These are phyloP conservation scores for Autographa pulchrina DNA, from an alignment of 2,888 invertebrate genomes.

Conservation along the genomic window DNA sequence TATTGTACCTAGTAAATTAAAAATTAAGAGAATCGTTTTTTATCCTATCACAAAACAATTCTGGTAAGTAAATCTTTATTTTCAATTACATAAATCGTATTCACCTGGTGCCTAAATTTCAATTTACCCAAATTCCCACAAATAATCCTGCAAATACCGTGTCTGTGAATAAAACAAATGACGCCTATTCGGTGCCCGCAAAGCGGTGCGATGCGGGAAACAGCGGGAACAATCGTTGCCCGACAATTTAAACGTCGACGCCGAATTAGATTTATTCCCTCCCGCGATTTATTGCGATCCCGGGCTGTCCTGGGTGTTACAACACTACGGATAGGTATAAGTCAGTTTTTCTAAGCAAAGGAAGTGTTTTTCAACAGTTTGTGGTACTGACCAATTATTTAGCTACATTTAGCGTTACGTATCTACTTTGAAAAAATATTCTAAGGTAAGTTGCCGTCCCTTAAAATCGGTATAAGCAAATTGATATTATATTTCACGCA, in stretches of 20 bases:
- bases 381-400: background rate
- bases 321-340: slow-evolving; percentile 43
- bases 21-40: background rate
- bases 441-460: too few relatives aligned
- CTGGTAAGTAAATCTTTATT: background rate
- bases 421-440: too few relatives aligned
- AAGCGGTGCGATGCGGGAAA: slow-evolving; percentile 59
- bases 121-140: slow-evolving; percentile 47
- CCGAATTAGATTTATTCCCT: slow-evolving; percentile 84
- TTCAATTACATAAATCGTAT: slow-evolving; percentile 39
- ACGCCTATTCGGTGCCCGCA: slow-evolving; percentile 49
- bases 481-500: background rate
- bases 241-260: slow-evolving; percentile 79
- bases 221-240: slow-evolving; percentile 69
- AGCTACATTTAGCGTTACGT: background rate
- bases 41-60: background rate
- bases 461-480: background rate
- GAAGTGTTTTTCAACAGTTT: slow-evolving; percentile 7
- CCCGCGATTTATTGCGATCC: slow-evolving; percentile 73
- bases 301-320: slow-evolving; percentile 37
- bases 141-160: slow-evolving; percentile 59
- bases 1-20: background rate
- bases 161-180: slow-evolving; percentile 52
- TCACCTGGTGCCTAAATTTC: slow-evolving; percentile 42
- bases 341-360: slow-evolving; percentile 37